phyloP scores from a whole-genome alignment of 2,888 invertebrate genomes.

The Sinhomidia bicolor region DNA sequence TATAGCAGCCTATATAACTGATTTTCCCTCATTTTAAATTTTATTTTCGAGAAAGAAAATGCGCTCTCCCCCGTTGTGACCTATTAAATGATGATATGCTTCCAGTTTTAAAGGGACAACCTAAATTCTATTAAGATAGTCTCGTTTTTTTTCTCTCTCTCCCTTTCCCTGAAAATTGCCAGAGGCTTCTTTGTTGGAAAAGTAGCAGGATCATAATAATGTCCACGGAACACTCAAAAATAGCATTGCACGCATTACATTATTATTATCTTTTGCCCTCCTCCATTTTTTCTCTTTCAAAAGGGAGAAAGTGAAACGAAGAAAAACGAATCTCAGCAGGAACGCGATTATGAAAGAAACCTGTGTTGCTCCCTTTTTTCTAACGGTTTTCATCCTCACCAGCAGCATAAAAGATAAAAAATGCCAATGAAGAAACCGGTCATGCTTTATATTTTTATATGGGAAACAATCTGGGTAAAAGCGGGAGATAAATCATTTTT shows the following conservation, averaged over 20 bases:
- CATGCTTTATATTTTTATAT: not conserved
- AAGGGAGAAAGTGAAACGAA: not conserved
- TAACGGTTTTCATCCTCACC: not conserved
- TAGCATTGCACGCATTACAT: not conserved
- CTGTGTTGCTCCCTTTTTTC: not conserved
- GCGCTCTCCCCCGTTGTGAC: not conserved
- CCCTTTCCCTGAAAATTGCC: not conserved
- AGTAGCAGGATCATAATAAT: slow-evolving; percentile 34
- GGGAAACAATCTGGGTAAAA: not conserved
- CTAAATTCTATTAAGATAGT: slow-evolving; percentile 47
- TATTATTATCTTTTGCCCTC: not conserved
- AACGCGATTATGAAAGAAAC: not conserved
- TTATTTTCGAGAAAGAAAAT: too few species aligned
- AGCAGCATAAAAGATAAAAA: not conserved
- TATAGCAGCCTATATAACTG: too few species aligned
- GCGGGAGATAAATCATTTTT: not conserved
- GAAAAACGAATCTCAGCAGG: slow-evolving; percentile 17
- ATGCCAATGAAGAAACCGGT: not conserved
- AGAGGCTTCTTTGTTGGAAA: not conserved
- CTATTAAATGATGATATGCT: not conserved
- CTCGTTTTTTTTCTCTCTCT: too few species aligned
- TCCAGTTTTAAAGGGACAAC: not conserved
- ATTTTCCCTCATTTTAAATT: too few species aligned
- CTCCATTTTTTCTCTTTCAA: not conserved
- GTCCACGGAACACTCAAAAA: slow-evolving; percentile 2